Conservation (phyloP, 2,113 vertebrate genomes). For the Pungitius pungitius region DNA sequence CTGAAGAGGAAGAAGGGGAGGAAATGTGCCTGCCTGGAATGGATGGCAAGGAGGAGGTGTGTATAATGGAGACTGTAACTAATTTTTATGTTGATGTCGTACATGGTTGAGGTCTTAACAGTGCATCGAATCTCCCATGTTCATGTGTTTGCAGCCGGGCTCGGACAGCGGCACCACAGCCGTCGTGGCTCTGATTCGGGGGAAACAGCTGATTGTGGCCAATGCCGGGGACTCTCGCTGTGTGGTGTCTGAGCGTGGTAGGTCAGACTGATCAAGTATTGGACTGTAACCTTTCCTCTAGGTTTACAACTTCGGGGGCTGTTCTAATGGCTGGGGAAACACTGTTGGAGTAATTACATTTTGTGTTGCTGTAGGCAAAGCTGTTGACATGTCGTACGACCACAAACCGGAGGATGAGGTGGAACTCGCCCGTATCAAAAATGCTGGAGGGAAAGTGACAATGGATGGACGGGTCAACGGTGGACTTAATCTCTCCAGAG, state of each 20-base stretch:
- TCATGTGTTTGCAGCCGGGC: constrained; percentile 84
- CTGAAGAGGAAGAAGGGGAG: constrained; percentile 87
- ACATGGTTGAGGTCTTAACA: too few relatives aligned
- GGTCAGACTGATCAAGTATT: not conserved
- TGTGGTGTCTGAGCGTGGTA: constrained; percentile 90
- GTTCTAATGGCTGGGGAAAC: too few relatives aligned
- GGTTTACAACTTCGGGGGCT: too few relatives aligned
- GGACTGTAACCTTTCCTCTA: too few relatives aligned
- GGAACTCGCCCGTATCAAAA: constrained; percentile 95
- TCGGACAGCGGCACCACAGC: constrained; percentile 98
- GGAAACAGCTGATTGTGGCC: constrained; percentile 96
- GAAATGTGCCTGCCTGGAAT: constrained; percentile 97
- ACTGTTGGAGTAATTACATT: too few relatives aligned
- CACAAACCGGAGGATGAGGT: constrained; percentile 98
- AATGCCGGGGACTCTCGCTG: constrained; percentile 98
- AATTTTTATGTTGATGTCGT: too few relatives aligned
- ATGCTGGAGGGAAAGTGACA: constrained; percentile 96
- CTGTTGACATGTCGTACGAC: constrained; percentile 97
- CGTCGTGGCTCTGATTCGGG: constrained; percentile 93
- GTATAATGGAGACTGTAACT: constrained; percentile 4
- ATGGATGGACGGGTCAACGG: constrained; percentile 98
- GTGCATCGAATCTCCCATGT: not conserved
- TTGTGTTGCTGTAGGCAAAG: constrained; percentile 80
- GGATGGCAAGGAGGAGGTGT: constrained; percentile 98
- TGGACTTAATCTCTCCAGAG: constrained; percentile 96